Percentiles rank a stretch among this genome's conserved stretches.
phyloP scores from a whole-genome alignment of 2,113 vertebrate species.

The Epinephelus moara region DNA sequence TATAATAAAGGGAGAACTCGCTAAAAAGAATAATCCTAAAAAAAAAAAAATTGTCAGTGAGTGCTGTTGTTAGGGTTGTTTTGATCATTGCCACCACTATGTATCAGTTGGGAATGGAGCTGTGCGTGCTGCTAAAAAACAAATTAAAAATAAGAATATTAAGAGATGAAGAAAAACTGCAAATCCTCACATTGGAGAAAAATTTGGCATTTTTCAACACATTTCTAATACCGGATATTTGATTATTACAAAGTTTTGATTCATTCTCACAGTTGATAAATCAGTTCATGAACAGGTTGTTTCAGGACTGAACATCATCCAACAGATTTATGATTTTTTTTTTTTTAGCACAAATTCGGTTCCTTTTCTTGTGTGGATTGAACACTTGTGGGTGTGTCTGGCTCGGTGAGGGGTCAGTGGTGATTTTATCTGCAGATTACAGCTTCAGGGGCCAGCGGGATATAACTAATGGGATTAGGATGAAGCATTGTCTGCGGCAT shows the following conservation, averaged over 20 bases:
- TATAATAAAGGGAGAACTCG: no score
- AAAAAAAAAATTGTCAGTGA: no score
- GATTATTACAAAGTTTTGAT: background rate
- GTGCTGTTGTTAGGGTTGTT: no score
- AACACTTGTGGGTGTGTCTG: conserved; percentile 12
- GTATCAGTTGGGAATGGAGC: no score
- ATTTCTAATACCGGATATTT: background rate
- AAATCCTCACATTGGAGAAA: background rate
- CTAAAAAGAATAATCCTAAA: no score
- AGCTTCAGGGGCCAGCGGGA: conserved; percentile 26
- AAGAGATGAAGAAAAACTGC: background rate
- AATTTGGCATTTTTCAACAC: background rate
- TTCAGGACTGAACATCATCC: no score
- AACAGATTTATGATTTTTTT: background rate
- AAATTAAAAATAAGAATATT: background rate
- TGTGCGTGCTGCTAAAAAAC: no score
- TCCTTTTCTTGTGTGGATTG: background rate
- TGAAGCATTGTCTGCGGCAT: conserved; percentile 38
- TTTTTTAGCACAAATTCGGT: background rate
- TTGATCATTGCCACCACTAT: no score
- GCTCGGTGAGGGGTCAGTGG: conserved; percentile 5
- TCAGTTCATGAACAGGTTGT: no score
- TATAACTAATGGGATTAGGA: conserved; percentile 71
- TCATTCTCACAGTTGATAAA: background rate
- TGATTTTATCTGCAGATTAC: conserved; percentile 60